These are phyloP conservation scores for Tetragonula carbonaria DNA, from an alignment of 2,888 invertebrate species.

Conservation along the genomic window DNA sequence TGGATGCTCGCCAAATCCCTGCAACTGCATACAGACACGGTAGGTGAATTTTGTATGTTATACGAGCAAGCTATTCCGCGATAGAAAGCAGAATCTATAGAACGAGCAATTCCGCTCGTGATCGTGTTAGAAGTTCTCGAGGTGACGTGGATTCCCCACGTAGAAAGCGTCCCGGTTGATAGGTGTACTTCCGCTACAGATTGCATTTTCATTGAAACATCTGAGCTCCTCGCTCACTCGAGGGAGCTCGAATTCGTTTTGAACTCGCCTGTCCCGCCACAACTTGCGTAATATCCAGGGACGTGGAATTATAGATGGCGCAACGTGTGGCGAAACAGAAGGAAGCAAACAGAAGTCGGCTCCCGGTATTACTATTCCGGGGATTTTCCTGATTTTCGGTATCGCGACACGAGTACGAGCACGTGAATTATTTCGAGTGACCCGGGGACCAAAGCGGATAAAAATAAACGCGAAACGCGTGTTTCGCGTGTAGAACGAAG, in stretches of 20 bases:
- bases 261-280: neutral
- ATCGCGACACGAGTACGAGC: neutral
- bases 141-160: neutral
- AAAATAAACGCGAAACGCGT: neutral
- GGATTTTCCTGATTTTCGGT: neutral
- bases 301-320: slow-evolving; percentile 12
- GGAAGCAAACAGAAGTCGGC: neutral
- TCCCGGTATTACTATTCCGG: neutral
- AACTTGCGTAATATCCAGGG: slow-evolving; percentile 15
- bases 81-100: neutral
- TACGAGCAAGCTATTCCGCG: neutral
- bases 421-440: neutral
- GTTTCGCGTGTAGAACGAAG: neutral
- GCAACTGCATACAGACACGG: neutral
- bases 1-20: slow-evolving; percentile 23
- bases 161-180: slow-evolving; percentile 22
- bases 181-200: slow-evolving; percentile 25
- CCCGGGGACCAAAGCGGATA: too few species aligned
- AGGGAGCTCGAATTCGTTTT: slow-evolving; percentile 17
- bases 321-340: neutral
- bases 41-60: neutral
- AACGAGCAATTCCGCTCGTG: neutral
- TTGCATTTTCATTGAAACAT: slow-evolving; percentile 41
- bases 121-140: neutral
- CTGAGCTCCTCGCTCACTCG: slow-evolving; percentile 11